Percentiles rank a stretch among this genome's conserved stretches.
These are phyloP conservation scores for Lacerta agilis DNA, from an alignment of 2,797 vertebrate genomes.

Conservation along the genomic window DNA sequence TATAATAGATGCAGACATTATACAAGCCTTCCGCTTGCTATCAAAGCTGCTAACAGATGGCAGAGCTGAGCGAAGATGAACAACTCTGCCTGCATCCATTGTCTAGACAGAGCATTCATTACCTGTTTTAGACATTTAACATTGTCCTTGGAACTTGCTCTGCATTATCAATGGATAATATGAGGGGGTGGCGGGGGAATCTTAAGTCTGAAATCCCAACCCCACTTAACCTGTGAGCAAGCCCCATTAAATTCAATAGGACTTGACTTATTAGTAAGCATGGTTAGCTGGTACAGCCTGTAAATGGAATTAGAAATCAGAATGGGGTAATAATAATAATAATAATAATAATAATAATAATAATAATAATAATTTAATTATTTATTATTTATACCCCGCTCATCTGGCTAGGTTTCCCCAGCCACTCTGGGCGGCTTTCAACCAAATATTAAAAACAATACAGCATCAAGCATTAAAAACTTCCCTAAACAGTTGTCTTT, in stretches of 20 bases:
- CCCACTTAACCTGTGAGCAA: too few species aligned
- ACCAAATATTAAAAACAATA: too few species aligned
- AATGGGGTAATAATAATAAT: neutral
- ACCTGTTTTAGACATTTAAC: conserved; percentile 42
- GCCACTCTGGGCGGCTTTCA: too few species aligned
- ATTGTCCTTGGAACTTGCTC: conserved; percentile 46
- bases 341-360: too few species aligned
- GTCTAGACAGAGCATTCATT: conserved; percentile 41
- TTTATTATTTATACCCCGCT: too few species aligned
- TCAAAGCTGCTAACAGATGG: conserved; percentile 42
- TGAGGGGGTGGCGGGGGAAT: conserved; percentile 13
- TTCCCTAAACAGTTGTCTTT: too few species aligned
- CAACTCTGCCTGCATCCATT: conserved; percentile 7
- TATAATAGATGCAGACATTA: conserved; percentile 16
- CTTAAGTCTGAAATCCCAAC: conserved; percentile 14
- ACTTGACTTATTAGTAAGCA: conserved; percentile 19
- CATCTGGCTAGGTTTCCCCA: too few species aligned
- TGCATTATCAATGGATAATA: conserved; percentile 41
- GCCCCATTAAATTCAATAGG: too few species aligned
- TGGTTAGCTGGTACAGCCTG: conserved; percentile 45
- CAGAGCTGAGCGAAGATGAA: conserved; percentile 36
- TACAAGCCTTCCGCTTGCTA: conserved; percentile 18
- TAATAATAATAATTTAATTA: too few species aligned
- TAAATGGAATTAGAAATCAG: conserved; percentile 24
- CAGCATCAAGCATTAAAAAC: too few species aligned